phyloP scores from a whole-genome alignment of 1,140 invertebrate species.

The Drosophila ercepeae region DNA sequence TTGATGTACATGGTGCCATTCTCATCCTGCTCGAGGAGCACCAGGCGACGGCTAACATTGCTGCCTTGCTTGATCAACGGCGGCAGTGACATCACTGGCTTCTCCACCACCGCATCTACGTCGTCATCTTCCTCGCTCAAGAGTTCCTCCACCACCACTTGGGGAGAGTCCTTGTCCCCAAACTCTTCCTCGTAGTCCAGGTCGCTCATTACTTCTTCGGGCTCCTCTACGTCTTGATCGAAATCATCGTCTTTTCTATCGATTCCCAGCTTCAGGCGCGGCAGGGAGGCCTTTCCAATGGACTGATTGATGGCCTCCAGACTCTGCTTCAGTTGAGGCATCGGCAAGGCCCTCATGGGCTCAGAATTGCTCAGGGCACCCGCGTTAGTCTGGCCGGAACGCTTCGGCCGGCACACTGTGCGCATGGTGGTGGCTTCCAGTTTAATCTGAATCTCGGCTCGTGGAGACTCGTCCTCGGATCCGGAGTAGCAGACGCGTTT shows the following conservation, averaged over 20 bases:
- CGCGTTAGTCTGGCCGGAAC: neutral
- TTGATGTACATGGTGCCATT: conserved; percentile 55
- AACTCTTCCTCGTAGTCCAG: conserved; percentile 6
- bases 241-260: neutral
- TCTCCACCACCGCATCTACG: neutral
- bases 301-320: conserved; percentile 13
- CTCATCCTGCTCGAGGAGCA: conserved; percentile 46
- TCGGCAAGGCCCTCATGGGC: conserved; percentile 38
- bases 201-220: conserved; percentile 17
- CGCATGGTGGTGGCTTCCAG: conserved; percentile 41
- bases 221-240: conserved; percentile 14
- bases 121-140: conserved; percentile 1
- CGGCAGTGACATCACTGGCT: conserved; percentile 2
- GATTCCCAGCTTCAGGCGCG: conserved; percentile 21
- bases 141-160: neutral
- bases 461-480: conserved; percentile 36
- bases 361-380: neutral
- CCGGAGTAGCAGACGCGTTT: conserved; percentile 3
- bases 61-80: conserved; percentile 11
- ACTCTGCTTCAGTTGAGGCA: conserved; percentile 31
- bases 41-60: conserved; percentile 37
- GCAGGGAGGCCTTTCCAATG: conserved; percentile 8
- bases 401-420: conserved; percentile 36
- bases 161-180: neutral
- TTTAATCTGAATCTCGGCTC: conserved; percentile 52